Evolutionary conservation across 2,797 vertebrate species (phyloP), one percentile per base, ranked within the genome.

Genomic region (Masticophis lateralis): DNA sequence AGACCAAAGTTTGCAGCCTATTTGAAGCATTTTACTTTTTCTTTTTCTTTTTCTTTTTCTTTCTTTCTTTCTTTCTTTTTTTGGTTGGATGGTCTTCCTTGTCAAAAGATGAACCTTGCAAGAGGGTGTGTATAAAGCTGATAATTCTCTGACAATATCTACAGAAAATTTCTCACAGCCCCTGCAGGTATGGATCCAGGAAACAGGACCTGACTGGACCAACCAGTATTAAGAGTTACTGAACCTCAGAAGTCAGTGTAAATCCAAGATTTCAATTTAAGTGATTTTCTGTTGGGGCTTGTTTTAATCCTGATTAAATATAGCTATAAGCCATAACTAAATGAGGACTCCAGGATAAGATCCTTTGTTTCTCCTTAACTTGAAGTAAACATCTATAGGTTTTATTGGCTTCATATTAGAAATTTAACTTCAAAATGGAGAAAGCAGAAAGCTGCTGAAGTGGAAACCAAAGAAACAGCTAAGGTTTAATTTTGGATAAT

Each of bases 91-190:
- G 53, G 37, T 88, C 32, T 88, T 37, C 63, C 74, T 88, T 93
- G 89, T 74, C 83, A 74, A 74, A 93, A 7, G 27, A 51, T 87
- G 37, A 37, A 90, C 43, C n/a, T 43, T 86, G 59, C 53, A 5
- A 20, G 47, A 91, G 86, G 16, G 37, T 69, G 83, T 59, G 37
- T 88, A 37, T 60, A n/a, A 86, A 83, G 8, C 59, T 47, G 63
- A 92, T 86, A 86, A 89, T 66, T 86, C 88, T 66, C 56, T 53
- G 63, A 22, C 90, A 88, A 51, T 60, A 57, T 93, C 74, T 66
- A 27, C 37, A 53, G 43, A 53, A 93, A 79, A n/a, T 69, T 57
- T 83, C 87, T 51, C 59, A 43, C 56, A 93, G 86, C 59, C 86
- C 28, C 28, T 91, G 25, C 86, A 74, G 92, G 32, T 74, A 59